Base-by-base conservation (phyloP, 2,888 invertebrate genomes). In the Rhogogaster chlorosoma region DNA sequence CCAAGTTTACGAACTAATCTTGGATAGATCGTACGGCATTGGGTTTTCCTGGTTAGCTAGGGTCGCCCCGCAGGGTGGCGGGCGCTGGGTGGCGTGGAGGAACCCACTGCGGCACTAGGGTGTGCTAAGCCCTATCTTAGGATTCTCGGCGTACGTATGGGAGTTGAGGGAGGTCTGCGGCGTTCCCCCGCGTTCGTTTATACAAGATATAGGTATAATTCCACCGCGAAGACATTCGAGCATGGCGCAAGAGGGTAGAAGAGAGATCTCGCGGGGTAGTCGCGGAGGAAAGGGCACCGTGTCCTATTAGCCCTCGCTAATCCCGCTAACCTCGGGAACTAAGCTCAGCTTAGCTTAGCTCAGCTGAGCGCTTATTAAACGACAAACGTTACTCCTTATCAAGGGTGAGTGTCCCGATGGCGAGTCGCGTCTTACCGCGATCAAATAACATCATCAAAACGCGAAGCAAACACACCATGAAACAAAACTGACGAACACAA, bases 1-100 rank as follows among this genome's bases (percentile, higher is more conserved):
- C 86, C 84, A 88, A 91, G 90, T 91, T 91, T 90, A 88, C 90
- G 86, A 89, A 91, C 89, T 90, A 90, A 91, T 91, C 89, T 90
- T 89, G 88, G 89, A 89, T 88, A 87, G 87, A 88, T 88, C 86
- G 87, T 87, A 26, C 15, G 49, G 77, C 49, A 77, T 49, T 53
- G 77, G 77, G 29, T 77, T 77, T 18, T 49, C 77, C 77, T 29
- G 75, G 75, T 36, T 75, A 15, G 70, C 70, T 75, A 75, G 75
- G 42, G 75, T 10, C 49, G 45, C 26, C 22, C 32, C 22, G 75
- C 67, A 32, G 61, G 85, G 85, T 85, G 84, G 85, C 82, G 80
- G 73, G 64, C 67, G 78, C 53, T 49, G 57, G 38, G 64, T 73
- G 67, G 64, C 64, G 61, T 45, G 45, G 67, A 38, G 67, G 75